phyloP scores from a whole-genome alignment of 1,140 invertebrate species.

The Drosophila biarmipes region DNA sequence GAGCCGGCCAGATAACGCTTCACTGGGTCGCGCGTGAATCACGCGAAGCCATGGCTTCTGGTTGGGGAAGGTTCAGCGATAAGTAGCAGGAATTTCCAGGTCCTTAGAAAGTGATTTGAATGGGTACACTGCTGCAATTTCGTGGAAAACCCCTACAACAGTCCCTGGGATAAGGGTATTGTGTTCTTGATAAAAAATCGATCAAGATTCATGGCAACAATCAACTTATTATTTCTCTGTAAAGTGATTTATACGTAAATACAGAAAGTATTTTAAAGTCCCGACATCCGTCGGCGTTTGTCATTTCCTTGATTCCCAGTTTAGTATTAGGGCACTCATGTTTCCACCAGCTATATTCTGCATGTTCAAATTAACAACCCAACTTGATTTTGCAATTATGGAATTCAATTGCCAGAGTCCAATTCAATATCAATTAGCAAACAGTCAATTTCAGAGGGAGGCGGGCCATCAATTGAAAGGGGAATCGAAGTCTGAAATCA shows the following conservation, averaged over 20 bases:
- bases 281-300: too few species aligned
- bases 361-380: neutral
- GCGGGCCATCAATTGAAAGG: neutral
- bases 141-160: too few species aligned
- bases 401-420: neutral
- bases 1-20: constrained; percentile 36
- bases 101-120: neutral
- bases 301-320: too few species aligned
- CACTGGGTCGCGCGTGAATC: constrained; percentile 27
- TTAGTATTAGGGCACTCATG: too few species aligned
- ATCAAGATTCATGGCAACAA: too few species aligned
- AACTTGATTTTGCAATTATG: constrained; percentile 1
- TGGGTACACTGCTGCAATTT: too few species aligned
- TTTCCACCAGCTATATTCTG: neutral
- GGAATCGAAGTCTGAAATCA: constrained; percentile 11
- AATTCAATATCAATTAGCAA: neutral
- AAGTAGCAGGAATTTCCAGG: neutral
- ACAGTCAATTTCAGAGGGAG: neutral
- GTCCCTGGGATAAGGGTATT: too few species aligned
- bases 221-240: too few species aligned
- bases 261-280: too few species aligned
- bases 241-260: too few species aligned
- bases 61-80: neutral
- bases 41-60: constrained; percentile 7
- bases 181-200: too few species aligned